phyloP scores from a whole-genome alignment of 2,888 invertebrate species.

The Amaurobius ferox region DNA sequence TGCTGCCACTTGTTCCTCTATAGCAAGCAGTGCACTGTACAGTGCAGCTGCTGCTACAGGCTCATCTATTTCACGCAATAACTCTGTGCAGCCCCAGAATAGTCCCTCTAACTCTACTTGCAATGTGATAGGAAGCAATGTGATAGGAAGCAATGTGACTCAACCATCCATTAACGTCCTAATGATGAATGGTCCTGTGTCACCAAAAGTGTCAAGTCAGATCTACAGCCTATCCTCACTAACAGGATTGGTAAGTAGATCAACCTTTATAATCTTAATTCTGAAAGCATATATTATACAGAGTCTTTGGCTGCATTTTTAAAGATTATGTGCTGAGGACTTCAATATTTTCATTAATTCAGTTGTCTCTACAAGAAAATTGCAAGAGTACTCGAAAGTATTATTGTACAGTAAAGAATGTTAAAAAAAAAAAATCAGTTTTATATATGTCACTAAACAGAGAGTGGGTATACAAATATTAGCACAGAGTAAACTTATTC shows the following conservation, averaged over 20 bases:
- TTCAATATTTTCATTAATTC: no score
- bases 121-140: constrained; percentile 67
- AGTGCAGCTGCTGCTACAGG: constrained; percentile 64
- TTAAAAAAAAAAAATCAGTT: no score
- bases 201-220: constrained; percentile 76
- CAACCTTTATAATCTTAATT: no score
- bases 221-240: constrained; percentile 65
- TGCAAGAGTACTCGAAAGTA: no score
- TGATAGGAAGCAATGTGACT: constrained; percentile 61
- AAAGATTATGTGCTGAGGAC: no score
- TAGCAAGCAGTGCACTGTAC: constrained; percentile 47
- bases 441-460: no score
- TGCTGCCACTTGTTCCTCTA: constrained; percentile 33
- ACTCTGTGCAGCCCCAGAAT: constrained; percentile 34
- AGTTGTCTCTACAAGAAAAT: no score
- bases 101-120: constrained; percentile 61
- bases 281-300: no score
- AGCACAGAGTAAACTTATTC: no score
- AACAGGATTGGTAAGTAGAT: constrained; percentile 48
- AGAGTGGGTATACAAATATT: no score
- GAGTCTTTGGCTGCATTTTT: no score
- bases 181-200: constrained; percentile 80
- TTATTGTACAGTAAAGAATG: no score
- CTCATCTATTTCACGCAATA: constrained; percentile 20
- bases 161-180: constrained; percentile 73